Evolutionary conservation across 2,888 invertebrate species (phyloP).

Genomic region (Ichneumoninae sp.): DNA sequence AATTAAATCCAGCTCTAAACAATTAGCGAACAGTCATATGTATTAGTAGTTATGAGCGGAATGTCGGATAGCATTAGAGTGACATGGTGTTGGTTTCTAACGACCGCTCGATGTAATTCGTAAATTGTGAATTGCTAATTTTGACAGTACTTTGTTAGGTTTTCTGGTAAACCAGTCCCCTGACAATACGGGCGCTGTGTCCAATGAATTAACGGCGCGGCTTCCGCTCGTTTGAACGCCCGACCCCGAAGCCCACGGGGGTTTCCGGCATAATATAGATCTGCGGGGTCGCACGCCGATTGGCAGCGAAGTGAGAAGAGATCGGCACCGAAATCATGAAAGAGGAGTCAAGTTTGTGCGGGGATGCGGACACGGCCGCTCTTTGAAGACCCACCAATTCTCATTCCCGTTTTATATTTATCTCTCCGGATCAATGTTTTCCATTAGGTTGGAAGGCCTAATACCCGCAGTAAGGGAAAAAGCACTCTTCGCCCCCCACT

Average conservation of each 20-base stretch:
- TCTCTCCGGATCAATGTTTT: constrained; percentile 47
- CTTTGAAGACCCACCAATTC: not conserved
- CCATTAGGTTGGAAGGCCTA: constrained; percentile 44
- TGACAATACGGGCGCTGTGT: not conserved
- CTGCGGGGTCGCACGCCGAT: not conserved
- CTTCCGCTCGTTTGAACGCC: not conserved
- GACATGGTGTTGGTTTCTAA: too few species aligned
- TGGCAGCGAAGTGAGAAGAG: not conserved
- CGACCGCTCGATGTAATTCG: too few species aligned
- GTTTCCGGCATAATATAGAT: not conserved
- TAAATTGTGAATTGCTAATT: too few species aligned
- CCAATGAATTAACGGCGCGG: not conserved
- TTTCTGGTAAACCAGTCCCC: not conserved
- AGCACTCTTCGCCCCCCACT: not conserved
- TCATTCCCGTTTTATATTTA: constrained; percentile 35
- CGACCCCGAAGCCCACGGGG: not conserved
- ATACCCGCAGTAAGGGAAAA: not conserved
- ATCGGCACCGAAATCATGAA: constrained; percentile 1
- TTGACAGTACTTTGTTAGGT: too few species aligned
- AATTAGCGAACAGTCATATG: too few species aligned
- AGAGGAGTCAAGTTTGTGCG: not conserved
- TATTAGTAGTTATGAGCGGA: too few species aligned
- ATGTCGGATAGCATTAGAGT: too few species aligned
- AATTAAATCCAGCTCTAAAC: too few species aligned
- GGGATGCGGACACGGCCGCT: not conserved